Percentiles rank a stretch among this genome's conserved stretches.
These are phyloP conservation scores for Pipra filicauda DNA, from an alignment of 2,113 vertebrate species.

Conservation along the genomic window DNA sequence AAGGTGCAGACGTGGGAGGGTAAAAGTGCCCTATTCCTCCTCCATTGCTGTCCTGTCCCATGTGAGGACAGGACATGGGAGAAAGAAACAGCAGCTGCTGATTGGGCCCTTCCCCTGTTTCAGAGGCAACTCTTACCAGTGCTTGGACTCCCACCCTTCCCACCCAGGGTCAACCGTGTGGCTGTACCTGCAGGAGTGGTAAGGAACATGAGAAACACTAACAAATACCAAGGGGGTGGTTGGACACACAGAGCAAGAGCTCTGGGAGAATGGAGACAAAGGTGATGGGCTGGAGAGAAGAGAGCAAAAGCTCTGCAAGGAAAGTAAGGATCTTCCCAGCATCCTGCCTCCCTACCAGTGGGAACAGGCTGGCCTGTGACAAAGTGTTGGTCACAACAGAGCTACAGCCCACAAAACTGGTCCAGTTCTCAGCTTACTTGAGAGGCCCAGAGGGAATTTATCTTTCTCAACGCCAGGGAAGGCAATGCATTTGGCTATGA, in stretches of 20 bases:
- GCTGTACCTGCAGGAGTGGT: neutral
- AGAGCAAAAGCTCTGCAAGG: neutral
- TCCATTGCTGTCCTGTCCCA: neutral
- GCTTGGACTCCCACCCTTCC: neutral
- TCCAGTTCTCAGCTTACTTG: neutral
- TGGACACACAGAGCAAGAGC: neutral
- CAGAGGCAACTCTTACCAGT: neutral
- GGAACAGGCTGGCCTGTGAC: neutral
- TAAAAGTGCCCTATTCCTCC: neutral
- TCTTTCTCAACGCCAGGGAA: neutral
- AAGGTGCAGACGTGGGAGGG: neutral
- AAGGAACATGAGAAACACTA: neutral
- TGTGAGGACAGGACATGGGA: neutral
- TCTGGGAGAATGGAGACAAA: neutral
- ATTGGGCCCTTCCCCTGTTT: neutral
- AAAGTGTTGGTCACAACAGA: neutral
- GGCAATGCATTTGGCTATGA: neutral
- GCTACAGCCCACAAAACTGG: neutral
- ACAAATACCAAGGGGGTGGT: neutral
- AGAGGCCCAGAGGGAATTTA: neutral
- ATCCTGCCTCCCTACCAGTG: neutral
- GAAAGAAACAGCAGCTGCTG: neutral
- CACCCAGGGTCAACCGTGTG: neutral
- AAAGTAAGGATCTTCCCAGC: neutral
- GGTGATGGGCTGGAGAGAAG: neutral